Evolutionary conservation across 2,113 vertebrate genomes (phyloP), one percentile per base, ranked within the genome.

Genomic region (Plecturocebus donacophilus): DNA sequence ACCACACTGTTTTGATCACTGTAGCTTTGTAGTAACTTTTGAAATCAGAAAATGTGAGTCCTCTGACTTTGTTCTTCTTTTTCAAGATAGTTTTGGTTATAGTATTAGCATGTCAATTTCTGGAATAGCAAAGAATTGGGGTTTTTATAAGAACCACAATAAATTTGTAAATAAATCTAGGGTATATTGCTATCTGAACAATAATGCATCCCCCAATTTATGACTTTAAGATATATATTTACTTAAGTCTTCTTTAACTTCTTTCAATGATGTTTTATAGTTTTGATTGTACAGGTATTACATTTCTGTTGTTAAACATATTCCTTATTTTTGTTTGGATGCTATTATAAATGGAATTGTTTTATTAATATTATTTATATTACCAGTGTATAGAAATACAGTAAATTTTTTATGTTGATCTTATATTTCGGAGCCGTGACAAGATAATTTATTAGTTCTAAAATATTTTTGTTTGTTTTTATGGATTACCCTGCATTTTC

Each of bases 361-460:
- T 94, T 96, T 86, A 73, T 61, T 81, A 81, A 86, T 80, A 86
- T 64, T 9, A 92, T 56, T 90, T 82, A 12, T 23, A 54, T 35
- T 70, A 1, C 3, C 47, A 76, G 0, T 76, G 6, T 87, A 45
- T 16, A 76, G 11, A 96, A 86, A 87, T 81, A 70, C 5, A 75
- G 75, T 52, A 13, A 49, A 17, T 80, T 32, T 40, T 86, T 11
- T 77, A 23, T 77, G 73, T 42, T 87, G 20, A 61, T 58, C 27
- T 77, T 93, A 2, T 64, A 90, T 56, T 4, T 13, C 54, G 77
- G 68, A 49, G 56, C 10, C 56, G 56, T 77, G 6, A 3, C 68
- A 3, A 81, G 20, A 30, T 77, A 40, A 47, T 40, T 70, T 23
- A 64, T 49, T 54, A 83, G 25, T 82, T 90, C 38, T 64, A 87